A percentile compares a stretch with the other conserved stretches of the same genome.
These are phyloP conservation scores for Catharus minimus DNA, from an alignment of 2,113 vertebrate genomes.

Conservation along the genomic window DNA sequence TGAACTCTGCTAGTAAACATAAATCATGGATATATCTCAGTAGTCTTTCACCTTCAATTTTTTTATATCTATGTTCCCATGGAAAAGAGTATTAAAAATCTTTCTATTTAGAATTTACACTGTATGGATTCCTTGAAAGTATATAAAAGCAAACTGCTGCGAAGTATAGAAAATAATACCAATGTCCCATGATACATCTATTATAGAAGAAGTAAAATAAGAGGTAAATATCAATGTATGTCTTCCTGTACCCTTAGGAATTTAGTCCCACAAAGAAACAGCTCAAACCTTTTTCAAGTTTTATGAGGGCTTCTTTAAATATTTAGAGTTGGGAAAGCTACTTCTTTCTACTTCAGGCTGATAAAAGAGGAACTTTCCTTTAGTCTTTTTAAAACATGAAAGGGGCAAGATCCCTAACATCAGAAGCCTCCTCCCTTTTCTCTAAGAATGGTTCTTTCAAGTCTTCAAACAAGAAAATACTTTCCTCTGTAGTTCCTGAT, in stretches of 20 bases:
- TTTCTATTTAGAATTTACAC: not conserved
- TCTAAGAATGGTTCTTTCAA: conserved; percentile 37
- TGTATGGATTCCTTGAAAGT: conserved; percentile 7
- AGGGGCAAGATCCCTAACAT: conserved; percentile 29
- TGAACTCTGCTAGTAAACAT: not conserved
- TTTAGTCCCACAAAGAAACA: conserved; percentile 42
- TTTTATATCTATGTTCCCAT: not conserved
- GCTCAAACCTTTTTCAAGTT: conserved; percentile 55
- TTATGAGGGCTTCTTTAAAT: conserved; percentile 63
- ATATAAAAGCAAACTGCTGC: conserved; percentile 10
- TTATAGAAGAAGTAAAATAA: conserved; percentile 50
- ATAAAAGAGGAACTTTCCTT: conserved; percentile 56
- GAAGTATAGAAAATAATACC: conserved; percentile 24
- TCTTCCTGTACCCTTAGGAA: conserved; percentile 29
- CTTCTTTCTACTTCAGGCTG: conserved; percentile 26
- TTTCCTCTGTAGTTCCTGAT: conserved; percentile 14
- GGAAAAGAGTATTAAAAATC: not conserved
- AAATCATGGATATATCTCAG: not conserved
- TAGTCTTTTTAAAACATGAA: conserved; percentile 59
- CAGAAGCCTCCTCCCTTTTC: conserved; percentile 17
- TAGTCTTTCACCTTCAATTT: not conserved
- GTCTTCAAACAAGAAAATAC: conserved; percentile 45
- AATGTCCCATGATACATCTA: conserved; percentile 6
- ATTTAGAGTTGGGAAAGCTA: conserved; percentile 59
- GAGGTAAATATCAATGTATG: conserved; percentile 42